Conservation (phyloP, 1,140 invertebrate genomes). For the Zaprionus lachaisei region DNA sequence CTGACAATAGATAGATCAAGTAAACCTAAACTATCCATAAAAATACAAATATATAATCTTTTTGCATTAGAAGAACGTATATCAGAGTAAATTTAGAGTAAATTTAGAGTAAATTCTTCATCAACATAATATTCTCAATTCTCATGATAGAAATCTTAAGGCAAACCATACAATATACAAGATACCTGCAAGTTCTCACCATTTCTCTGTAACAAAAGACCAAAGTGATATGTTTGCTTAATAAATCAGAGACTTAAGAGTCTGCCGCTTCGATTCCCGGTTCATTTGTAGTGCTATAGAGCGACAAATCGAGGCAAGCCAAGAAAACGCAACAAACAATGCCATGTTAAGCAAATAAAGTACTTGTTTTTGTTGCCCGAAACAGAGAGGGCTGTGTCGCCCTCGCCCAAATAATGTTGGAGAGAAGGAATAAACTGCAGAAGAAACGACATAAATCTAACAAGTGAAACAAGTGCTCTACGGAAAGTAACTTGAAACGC, state of each 20-base stretch:
- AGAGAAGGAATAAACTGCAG: slow-evolving; percentile 45
- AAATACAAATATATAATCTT: too few species aligned
- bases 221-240: slow-evolving; percentile 7
- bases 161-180: neutral
- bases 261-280: slow-evolving; percentile 1
- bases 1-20: too few species aligned
- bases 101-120: too few species aligned
- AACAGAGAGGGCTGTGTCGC: neutral
- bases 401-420: slow-evolving; percentile 15
- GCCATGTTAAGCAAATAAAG: slow-evolving; percentile 77
- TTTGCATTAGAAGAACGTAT: too few species aligned
- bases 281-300: slow-evolving; percentile 46
- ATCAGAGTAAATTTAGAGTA: too few species aligned
- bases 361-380: slow-evolving; percentile 55
- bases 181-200: neutral
- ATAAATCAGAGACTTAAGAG: slow-evolving; percentile 28
- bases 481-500: slow-evolving; percentile 67
- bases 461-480: slow-evolving; percentile 57
- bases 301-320: slow-evolving; percentile 46
- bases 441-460: slow-evolving; percentile 73
- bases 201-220: neutral
- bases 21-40: too few species aligned
- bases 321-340: slow-evolving; percentile 38
- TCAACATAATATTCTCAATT: too few species aligned
- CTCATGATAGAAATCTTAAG: too few species aligned